phyloP scores from a whole-genome alignment of 2,113 vertebrate genomes.

The Sapajus apella region DNA sequence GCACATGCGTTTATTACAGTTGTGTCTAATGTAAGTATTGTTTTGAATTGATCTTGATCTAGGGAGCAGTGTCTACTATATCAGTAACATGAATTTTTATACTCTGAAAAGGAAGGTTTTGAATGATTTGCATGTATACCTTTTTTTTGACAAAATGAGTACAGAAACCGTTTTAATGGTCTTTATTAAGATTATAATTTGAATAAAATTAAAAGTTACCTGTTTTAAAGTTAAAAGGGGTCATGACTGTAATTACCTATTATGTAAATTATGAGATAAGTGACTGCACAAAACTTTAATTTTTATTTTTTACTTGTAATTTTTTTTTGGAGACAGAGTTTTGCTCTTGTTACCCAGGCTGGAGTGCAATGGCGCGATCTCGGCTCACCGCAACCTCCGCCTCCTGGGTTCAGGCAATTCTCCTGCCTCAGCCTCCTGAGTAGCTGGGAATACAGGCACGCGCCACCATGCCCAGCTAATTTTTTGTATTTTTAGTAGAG shows the following conservation, averaged over 20 bases:
- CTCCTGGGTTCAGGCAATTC: too few species aligned
- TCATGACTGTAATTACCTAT: not conserved
- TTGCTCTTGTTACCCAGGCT: too few species aligned
- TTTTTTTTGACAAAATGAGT: conserved; percentile 39
- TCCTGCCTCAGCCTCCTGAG: too few species aligned
- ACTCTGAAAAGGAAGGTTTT: not conserved
- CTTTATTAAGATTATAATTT: not conserved
- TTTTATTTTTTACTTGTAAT: not conserved
- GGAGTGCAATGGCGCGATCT: too few species aligned
- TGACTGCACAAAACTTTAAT: not conserved
- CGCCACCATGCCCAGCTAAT: too few species aligned
- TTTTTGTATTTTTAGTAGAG: too few species aligned
- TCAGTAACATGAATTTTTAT: conserved; percentile 37
- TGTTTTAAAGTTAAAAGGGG: not conserved
- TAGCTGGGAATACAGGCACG: too few species aligned
- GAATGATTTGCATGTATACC: not conserved
- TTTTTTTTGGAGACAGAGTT: too few species aligned
- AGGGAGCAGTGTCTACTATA: not conserved
- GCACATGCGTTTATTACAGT: conserved; percentile 99
- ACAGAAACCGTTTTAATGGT: not conserved
- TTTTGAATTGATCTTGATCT: conserved; percentile 27
- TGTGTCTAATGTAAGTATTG: conserved; percentile 96
- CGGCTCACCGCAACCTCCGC: too few species aligned
- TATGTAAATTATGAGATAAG: not conserved
- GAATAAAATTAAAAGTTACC: not conserved